These are phyloP conservation scores for Rafetus swinhoei DNA, from an alignment of 2,113 vertebrate genomes.

Conservation along the genomic window DNA sequence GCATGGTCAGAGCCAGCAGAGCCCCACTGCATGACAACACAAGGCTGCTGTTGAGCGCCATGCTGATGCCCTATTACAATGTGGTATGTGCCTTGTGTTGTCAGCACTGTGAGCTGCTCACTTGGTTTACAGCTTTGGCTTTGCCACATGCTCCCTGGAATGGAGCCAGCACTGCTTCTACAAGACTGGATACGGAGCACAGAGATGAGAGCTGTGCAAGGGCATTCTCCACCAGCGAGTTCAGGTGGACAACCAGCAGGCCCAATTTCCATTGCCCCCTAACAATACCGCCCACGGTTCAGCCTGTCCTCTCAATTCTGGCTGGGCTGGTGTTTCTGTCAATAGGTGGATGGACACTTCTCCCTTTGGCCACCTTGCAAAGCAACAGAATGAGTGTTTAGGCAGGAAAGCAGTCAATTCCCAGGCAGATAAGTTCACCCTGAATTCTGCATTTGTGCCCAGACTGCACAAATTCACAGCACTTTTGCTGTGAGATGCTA, in stretches of 20 bases:
- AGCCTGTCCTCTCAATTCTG: background rate
- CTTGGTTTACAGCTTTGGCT: background rate
- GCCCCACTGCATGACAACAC: background rate
- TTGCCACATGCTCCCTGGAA: background rate
- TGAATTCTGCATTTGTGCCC: background rate
- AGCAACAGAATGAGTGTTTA: background rate
- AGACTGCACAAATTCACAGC: background rate
- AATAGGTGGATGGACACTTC: background rate
- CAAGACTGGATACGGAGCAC: background rate
- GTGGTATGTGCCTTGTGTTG: too few relatives aligned
- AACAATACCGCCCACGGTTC: background rate
- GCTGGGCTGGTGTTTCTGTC: background rate
- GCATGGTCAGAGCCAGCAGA: background rate
- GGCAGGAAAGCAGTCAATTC: background rate
- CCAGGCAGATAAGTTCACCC: background rate
- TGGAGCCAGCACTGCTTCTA: rapidly evolving
- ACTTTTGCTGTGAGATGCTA: background rate
- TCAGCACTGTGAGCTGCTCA: rapidly evolving
- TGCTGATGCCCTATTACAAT: rapidly evolving
- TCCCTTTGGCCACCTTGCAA: too few relatives aligned
- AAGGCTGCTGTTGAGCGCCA: too few relatives aligned
- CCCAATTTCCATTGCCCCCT: too few relatives aligned
- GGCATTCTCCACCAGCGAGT: background rate
- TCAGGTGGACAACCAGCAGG: background rate
- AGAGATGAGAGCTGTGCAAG: background rate